Percentiles rank a stretch among this genome's conserved stretches.
phyloP scores from a whole-genome alignment of 1,140 invertebrate species.

The Solen grandis region DNA sequence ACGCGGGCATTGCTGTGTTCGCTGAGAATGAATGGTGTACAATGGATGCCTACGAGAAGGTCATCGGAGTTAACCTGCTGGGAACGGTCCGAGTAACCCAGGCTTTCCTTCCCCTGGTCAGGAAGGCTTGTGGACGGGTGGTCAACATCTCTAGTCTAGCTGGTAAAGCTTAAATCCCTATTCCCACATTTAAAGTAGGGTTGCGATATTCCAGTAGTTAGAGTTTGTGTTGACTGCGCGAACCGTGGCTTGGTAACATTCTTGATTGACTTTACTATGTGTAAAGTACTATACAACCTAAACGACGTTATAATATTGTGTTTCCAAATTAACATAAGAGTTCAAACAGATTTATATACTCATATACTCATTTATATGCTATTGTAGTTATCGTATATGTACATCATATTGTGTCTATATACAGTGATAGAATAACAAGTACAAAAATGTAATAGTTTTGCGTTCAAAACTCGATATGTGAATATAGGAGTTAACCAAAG shows the following conservation, averaged over 20 bases:
- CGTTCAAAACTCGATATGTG: too few species aligned
- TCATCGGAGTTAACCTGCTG: constrained; percentile 56
- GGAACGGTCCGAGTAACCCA: constrained; percentile 58
- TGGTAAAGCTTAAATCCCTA: constrained; percentile 49
- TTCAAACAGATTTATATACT: too few species aligned
- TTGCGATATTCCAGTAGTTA: not conserved
- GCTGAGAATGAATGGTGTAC: constrained; percentile 93
- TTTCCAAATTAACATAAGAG: too few species aligned
- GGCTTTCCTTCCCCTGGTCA: constrained; percentile 57
- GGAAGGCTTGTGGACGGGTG: constrained; percentile 81
- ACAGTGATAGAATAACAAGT: too few species aligned
- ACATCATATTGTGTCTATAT: too few species aligned
- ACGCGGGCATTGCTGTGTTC: constrained; percentile 91
- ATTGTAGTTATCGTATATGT: too few species aligned
- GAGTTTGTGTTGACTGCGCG: not conserved
- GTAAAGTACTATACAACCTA: not conserved
- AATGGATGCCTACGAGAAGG: constrained; percentile 79
- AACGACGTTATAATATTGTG: not conserved
- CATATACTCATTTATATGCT: too few species aligned
- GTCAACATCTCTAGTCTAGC: constrained; percentile 89
- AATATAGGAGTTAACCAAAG: too few species aligned
- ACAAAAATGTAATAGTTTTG: too few species aligned
- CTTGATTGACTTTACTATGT: not conserved
- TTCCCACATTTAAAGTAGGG: not conserved
- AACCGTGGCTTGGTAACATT: not conserved